Percentiles rank a stretch among this genome's conserved stretches.
Conservation (phyloP, 1,140 invertebrate species). For the Sarcophaga peregrina region DNA sequence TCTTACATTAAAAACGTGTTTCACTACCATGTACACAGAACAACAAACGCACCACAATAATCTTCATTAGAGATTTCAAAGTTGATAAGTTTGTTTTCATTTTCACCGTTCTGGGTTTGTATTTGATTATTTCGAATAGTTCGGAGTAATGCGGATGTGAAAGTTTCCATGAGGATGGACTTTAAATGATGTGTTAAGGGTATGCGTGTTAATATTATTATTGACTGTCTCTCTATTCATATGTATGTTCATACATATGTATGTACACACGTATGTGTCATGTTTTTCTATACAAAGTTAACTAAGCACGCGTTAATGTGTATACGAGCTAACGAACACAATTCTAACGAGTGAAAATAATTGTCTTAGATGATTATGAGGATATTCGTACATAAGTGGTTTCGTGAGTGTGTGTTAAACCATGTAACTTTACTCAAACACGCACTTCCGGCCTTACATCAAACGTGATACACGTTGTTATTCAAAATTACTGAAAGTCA, state of each 20-base stretch:
- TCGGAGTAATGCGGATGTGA: background rate
- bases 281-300: background rate
- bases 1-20: too few relatives aligned
- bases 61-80: slow-evolving; percentile 10
- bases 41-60: background rate
- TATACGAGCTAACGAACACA: background rate
- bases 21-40: too few relatives aligned
- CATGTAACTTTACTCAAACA: slow-evolving; percentile 14
- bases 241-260: background rate
- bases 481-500: background rate
- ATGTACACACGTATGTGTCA: background rate
- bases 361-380: background rate
- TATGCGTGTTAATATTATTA: background rate
- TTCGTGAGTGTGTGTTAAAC: background rate
- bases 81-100: slow-evolving; percentile 10
- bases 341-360: background rate
- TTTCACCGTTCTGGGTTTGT: background rate
- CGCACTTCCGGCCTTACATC: slow-evolving; percentile 14
- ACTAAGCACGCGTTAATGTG: slow-evolving; percentile 13
- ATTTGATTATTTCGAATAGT: background rate
- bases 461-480: background rate
- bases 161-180: background rate
- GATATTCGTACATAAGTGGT: background rate
- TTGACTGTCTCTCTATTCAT: background rate
- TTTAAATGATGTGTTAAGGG: background rate